Conservation (phyloP, 2,797 vertebrate genomes). For the Picus viridis region DNA sequence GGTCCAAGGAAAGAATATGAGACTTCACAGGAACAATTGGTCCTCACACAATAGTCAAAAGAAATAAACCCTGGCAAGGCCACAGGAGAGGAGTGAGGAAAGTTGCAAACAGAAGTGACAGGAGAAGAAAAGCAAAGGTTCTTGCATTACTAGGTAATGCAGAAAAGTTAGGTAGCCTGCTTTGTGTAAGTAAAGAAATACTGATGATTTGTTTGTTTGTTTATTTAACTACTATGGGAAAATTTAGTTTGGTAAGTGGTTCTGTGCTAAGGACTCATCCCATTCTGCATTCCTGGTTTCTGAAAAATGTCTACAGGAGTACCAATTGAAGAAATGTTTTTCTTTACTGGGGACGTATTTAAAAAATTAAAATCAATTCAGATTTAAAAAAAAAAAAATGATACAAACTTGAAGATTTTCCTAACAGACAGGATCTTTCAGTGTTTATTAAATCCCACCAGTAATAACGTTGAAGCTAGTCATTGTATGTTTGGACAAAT, state of each 20-base stretch:
- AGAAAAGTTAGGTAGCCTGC: neutral
- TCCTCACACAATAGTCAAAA: too few relatives aligned
- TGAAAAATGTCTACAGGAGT: neutral
- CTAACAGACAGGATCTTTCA: neutral
- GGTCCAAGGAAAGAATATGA: neutral
- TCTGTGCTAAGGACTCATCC: neutral
- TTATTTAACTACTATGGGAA: neutral
- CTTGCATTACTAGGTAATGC: neutral
- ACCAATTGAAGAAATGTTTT: accelerated
- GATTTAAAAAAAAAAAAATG: neutral
- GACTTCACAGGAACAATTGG: neutral
- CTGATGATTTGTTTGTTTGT: neutral
- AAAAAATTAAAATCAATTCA: neutral
- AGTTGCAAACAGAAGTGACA: too few relatives aligned
- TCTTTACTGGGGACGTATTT: neutral
- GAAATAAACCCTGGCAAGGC: too few relatives aligned
- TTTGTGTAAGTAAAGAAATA: neutral
- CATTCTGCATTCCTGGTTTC: neutral
- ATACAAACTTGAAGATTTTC: neutral
- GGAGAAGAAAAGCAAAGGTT: neutral
- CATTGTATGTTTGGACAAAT: neutral
- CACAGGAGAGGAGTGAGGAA: too few relatives aligned
- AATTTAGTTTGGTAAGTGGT: neutral
- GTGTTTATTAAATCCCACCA: neutral
- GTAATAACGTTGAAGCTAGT: neutral